Base-by-base conservation (phyloP, 2,888 invertebrate genomes). In the Merodon equestris region DNA sequence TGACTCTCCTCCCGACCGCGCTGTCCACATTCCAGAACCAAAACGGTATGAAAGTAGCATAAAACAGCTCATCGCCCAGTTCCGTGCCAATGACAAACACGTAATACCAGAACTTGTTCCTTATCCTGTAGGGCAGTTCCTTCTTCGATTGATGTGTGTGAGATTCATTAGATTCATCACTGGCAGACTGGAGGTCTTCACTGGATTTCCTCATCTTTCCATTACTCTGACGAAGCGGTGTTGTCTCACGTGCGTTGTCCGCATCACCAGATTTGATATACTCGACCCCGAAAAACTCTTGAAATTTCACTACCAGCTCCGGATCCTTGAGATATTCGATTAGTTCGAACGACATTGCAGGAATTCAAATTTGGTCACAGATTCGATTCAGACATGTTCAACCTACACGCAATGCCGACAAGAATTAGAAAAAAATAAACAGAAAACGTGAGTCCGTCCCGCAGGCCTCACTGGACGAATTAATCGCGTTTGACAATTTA, bases 1-100 rank as follows among this genome's bases (percentile, higher is more conserved):
- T 93, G 14, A 97, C 93, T 87, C 96, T 91, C 83, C 97, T 90
- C 12, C 95, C 95, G 1, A 97, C 94, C 27, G 94, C 94, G 15
- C 95, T 94, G 89, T 97, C 97, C 70, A 97, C 91, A 88, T 97
- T 97, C 97, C 97, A 97, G 86, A 96, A 95, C 94, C 96, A 96
- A 88, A 96, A 96, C 0, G 97, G 96, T 85, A 97, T 96, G 86
- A 97, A 96, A n/a, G 93, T 91, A 1, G 94, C 93, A 89, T 97
- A 97, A 88, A 97, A 97, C 79, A 94, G 91, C 90, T 97, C 97
- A 89, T 97, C 96, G 0, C 97, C 97, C 15, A 97, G 89, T 76
- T 94, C 94, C 0, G 97, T 96, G 14, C 96, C 97, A 85, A 97
- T 91, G 15, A 93, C 88, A 87, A 97, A 97, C 77, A 97, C 85